A percentile compares a stretch with the other conserved stretches of the same genome.
phyloP scores from a whole-genome alignment of 2,888 invertebrate genomes.

The Eremobia ochroleuca region DNA sequence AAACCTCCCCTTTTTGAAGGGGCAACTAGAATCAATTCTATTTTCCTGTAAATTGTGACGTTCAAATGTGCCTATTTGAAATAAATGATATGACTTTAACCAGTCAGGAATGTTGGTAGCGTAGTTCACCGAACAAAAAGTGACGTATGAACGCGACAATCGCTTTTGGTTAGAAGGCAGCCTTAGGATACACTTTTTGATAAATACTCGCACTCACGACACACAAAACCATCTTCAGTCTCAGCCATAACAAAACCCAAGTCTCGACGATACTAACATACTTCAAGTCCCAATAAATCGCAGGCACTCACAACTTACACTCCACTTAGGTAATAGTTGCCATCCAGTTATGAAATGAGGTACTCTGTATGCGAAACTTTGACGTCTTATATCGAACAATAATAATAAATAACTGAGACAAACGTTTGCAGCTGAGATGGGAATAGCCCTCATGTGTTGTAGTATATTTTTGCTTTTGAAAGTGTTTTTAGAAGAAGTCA shows the following conservation, averaged over 20 bases:
- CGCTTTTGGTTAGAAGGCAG: not conserved
- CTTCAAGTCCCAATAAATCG: slow-evolving; percentile 40
- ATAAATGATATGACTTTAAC: not conserved
- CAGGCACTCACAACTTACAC: slow-evolving; percentile 40
- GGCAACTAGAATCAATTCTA: no score
- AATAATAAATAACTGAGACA: slow-evolving; percentile 83
- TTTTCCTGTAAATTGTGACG: no score
- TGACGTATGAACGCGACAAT: not conserved
- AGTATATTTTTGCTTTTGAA: slow-evolving; percentile 53
- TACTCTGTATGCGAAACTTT: slow-evolving; percentile 87
- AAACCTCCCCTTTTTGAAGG: no score
- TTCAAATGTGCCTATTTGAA: no score
- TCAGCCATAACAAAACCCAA: not conserved
- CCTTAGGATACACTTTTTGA: not conserved
- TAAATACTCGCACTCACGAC: not conserved
- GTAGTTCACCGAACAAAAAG: not conserved
- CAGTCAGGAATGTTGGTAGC: not conserved
- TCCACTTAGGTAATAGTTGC: slow-evolving; percentile 73
- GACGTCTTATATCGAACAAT: slow-evolving; percentile 84
- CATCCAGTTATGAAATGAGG: slow-evolving; percentile 83
- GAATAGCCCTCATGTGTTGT: slow-evolving; percentile 58
- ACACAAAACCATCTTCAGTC: not conserved
- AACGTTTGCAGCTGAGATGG: slow-evolving; percentile 72
- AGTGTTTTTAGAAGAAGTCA: slow-evolving; percentile 15
- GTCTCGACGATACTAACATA: not conserved